Evolutionary conservation across 2,888 invertebrate species (phyloP).

Genomic region (Caenorhabditis angaria): DNA sequence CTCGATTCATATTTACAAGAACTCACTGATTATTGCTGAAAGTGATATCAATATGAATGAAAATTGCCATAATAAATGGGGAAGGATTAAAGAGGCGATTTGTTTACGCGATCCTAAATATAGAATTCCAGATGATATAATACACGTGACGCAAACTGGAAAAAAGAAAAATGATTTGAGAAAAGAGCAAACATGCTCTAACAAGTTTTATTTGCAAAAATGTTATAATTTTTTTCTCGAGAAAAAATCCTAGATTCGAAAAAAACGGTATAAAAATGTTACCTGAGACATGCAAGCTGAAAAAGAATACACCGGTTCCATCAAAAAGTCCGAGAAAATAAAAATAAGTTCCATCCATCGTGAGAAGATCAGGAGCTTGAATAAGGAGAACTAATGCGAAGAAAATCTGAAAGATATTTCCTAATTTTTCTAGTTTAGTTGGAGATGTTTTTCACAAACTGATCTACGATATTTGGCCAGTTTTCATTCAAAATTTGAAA

Average conservation of each 20-base stretch:
- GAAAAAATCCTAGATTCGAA: neutral
- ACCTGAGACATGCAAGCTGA: conserved; percentile 46
- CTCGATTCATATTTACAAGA: neutral
- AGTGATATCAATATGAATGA: conserved; percentile 42
- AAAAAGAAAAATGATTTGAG: too few species aligned
- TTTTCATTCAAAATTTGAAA: neutral
- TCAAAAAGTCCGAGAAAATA: conserved; percentile 53
- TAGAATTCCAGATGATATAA: conserved; percentile 40
- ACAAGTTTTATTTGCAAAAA: too few species aligned
- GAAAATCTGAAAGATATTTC: conserved; percentile 46
- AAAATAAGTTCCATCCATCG: conserved; percentile 55
- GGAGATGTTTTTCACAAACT: neutral
- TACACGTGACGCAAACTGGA: conserved; percentile 47
- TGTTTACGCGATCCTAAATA: conserved; percentile 43
- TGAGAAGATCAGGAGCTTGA: conserved; percentile 50
- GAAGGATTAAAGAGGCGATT: conserved; percentile 33
- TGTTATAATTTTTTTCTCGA: too few species aligned
- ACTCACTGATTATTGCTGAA: conserved; percentile 34
- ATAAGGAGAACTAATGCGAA: conserved; percentile 52
- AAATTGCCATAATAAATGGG: conserved; percentile 53
- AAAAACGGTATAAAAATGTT: conserved; percentile 13
- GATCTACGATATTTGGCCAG: neutral
- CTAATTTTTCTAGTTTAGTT: neutral
- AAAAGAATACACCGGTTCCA: conserved; percentile 47
- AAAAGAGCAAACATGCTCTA: neutral